Evolutionary conservation across 1,140 invertebrate genomes (phyloP).

Genomic region (Epicauta chinensis): DNA sequence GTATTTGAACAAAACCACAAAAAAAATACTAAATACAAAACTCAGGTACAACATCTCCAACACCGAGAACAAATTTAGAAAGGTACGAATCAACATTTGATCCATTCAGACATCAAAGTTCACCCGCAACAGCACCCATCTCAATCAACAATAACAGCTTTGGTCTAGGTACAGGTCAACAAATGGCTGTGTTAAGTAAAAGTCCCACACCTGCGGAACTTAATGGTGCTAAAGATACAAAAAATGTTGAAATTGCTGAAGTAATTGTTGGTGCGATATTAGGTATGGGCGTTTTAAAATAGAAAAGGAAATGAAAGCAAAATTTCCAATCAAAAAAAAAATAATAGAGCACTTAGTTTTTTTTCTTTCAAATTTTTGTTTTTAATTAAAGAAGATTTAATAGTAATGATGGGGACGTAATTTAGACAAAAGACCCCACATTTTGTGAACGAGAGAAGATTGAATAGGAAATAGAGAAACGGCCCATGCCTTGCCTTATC

Average conservation of each 20-base stretch:
- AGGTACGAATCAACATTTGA: constrained; percentile 68
- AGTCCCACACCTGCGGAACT: constrained; percentile 75
- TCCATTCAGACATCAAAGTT: constrained; percentile 62
- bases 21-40: no score
- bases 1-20: no score
- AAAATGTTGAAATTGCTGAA: constrained; percentile 90
- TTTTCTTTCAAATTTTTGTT: no score
- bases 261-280: constrained; percentile 95
- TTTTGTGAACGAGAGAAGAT: no score
- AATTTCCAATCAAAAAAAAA: neutral
- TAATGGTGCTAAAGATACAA: constrained; percentile 61
- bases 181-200: constrained; percentile 77
- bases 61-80: constrained; percentile 58
- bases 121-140: constrained; percentile 60
- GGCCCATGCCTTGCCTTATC: no score
- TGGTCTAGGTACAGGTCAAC: constrained; percentile 66
- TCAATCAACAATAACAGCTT: constrained; percentile 70
- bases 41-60: constrained; percentile 52
- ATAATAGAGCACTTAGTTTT: no score
- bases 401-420: no score
- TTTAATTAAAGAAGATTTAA: no score
- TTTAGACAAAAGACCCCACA: no score
- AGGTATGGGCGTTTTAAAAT: constrained; percentile 47
- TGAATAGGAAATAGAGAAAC: no score
- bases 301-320: neutral